A percentile compares a stretch with the other conserved stretches of the same genome.
Conservation (phyloP, 2,888 invertebrate species). For the Drosophila merina region DNA sequence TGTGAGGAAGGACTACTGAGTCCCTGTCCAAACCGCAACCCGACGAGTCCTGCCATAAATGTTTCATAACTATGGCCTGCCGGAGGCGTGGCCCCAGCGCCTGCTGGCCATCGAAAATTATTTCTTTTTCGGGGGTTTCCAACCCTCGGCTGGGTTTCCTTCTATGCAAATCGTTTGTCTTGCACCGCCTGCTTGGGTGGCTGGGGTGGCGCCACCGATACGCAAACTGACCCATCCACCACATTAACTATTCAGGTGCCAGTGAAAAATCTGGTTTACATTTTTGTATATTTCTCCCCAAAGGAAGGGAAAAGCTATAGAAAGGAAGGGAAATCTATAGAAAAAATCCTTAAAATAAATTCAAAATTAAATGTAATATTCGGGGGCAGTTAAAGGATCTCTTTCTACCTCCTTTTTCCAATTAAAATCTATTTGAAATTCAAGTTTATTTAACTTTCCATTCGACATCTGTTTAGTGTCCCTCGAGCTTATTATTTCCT, state of each 20-base stretch:
- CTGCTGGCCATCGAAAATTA: constrained; percentile 55
- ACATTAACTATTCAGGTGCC: constrained; percentile 25
- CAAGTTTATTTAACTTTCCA: background rate
- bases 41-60: constrained; percentile 63
- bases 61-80: constrained; percentile 67
- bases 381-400: no score
- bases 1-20: background rate
- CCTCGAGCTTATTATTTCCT: background rate
- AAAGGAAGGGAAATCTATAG: background rate
- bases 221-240: constrained; percentile 8
- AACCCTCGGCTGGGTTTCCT: background rate
- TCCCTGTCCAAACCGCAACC: background rate
- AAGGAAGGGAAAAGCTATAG: background rate
- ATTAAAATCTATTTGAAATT: no score
- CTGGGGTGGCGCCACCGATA: background rate
- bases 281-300: background rate
- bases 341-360: no score
- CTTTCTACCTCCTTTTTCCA: no score
- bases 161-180: constrained; percentile 36
- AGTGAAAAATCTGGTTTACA: background rate
- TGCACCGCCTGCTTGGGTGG: constrained; percentile 19
- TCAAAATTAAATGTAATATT: no score
- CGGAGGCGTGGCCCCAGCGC: constrained; percentile 17
- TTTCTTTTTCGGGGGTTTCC: constrained; percentile 20
- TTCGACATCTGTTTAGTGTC: background rate